Percentiles rank a stretch among this genome's conserved stretches.
Conservation (phyloP, 2,888 invertebrate genomes). For the Phrixothrix hirtus region DNA sequence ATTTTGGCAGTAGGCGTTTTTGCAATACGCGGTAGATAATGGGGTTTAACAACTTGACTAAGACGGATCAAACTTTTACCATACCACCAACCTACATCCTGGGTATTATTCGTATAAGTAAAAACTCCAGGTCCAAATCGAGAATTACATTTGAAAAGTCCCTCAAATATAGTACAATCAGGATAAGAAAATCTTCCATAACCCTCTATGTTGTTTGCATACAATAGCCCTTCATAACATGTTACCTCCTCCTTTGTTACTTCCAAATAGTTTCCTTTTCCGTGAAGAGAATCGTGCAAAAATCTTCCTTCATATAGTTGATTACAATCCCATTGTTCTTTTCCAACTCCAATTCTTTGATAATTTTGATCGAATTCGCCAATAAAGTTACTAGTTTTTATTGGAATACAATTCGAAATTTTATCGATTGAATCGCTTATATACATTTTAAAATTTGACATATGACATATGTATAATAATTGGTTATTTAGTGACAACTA, state of each 20-base stretch:
- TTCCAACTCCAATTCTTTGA: conserved; percentile 26
- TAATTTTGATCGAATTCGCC: conserved; percentile 22
- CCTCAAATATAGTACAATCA: conserved; percentile 56
- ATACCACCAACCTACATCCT: conserved; percentile 64
- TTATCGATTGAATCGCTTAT: neutral
- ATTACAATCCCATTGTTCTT: conserved; percentile 28
- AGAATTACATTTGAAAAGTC: conserved; percentile 57
- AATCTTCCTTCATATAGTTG: conserved; percentile 58
- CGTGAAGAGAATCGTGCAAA: conserved; percentile 58
- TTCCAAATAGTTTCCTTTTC: conserved; percentile 58
- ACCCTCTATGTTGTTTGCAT: conserved; percentile 60
- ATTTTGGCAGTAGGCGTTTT: conserved; percentile 41
- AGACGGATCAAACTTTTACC: conserved; percentile 57
- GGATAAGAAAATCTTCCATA: conserved; percentile 60
- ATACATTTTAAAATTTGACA: conserved; percentile 7
- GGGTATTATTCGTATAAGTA: conserved; percentile 53
- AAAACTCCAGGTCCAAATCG: conserved; percentile 64
- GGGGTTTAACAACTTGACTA: conserved; percentile 35
- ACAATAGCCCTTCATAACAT: conserved; percentile 60
- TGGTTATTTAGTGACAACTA: too few relatives aligned
- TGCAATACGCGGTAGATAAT: conserved; percentile 44
- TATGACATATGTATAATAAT: too few relatives aligned
- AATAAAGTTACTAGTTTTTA: conserved; percentile 9
- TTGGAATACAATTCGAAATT: conserved; percentile 1
- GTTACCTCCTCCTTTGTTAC: conserved; percentile 40